Evolutionary conservation across 2,797 vertebrate genomes (phyloP).

Genomic region (Lacerta bilineata): DNA sequence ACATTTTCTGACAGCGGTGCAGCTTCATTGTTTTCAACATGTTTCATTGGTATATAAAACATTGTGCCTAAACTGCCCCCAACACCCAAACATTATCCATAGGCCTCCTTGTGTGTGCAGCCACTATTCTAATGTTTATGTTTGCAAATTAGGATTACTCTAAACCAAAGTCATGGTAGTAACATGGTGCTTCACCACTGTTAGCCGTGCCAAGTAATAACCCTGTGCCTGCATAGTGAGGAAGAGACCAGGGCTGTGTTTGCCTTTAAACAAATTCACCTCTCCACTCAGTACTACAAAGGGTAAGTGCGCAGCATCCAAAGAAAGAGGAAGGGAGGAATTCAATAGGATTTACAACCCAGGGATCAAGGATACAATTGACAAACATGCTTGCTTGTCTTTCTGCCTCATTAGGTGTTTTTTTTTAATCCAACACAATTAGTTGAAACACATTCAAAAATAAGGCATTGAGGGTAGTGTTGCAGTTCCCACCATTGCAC

Average conservation of each 20-base stretch:
- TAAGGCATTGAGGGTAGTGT: background rate
- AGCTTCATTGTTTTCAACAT: background rate
- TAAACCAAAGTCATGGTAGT: too few relatives aligned
- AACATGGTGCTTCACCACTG: background rate
- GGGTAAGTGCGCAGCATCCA: too few relatives aligned
- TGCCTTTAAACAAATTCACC: background rate
- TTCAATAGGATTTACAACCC: background rate
- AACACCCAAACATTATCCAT: background rate
- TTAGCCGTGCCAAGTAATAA: background rate
- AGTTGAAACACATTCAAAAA: background rate
- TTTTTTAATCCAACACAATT: constrained; percentile 1
- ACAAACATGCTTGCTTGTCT: background rate
- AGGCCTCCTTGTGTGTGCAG: background rate
- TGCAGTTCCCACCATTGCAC: background rate
- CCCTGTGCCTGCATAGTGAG: too few relatives aligned
- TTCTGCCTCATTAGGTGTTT: background rate
- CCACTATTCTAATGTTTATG: background rate
- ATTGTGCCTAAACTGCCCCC: background rate
- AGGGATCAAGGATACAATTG: background rate
- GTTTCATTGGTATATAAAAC: background rate
- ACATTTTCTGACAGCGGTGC: constrained; percentile 1
- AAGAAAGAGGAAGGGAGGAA: background rate
- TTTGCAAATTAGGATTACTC: background rate
- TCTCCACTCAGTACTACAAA: background rate
- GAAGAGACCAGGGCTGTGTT: background rate